Percentiles rank a stretch among this genome's conserved stretches.
phyloP scores from a whole-genome alignment of 2,888 invertebrate species.

The Eurytoma adleriae region DNA sequence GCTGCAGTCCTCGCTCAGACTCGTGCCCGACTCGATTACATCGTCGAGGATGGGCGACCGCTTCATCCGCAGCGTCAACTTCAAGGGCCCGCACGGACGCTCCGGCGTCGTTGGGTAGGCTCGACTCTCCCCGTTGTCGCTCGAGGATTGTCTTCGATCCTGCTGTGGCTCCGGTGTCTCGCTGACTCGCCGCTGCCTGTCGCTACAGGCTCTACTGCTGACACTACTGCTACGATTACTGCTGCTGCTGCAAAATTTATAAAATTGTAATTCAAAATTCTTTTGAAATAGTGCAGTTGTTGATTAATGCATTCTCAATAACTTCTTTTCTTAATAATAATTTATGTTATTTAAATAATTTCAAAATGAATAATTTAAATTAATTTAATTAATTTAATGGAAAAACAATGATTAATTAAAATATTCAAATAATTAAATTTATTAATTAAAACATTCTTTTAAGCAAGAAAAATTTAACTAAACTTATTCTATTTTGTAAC shows the following conservation, averaged over 20 bases:
- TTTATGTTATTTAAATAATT: background rate
- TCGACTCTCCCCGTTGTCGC: slow-evolving; percentile 61
- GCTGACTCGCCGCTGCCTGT: slow-evolving; percentile 7
- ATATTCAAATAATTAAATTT: background rate
- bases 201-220: slow-evolving; percentile 1
- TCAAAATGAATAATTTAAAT: too few relatives aligned
- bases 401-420: background rate
- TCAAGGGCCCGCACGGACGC: slow-evolving; percentile 80
- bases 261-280: too few relatives aligned
- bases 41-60: slow-evolving; percentile 91
- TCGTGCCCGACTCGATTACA: slow-evolving; percentile 87
- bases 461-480: too few relatives aligned
- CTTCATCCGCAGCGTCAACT: slow-evolving; percentile 90
- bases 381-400: too few relatives aligned
- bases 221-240: background rate
- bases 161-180: slow-evolving; percentile 60
- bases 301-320: too few relatives aligned
- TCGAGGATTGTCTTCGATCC: slow-evolving; percentile 58
- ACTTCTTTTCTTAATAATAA: background rate
- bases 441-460: background rate
- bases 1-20: slow-evolving; percentile 80
- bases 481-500: background rate
- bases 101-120: slow-evolving; percentile 79
- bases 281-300: too few relatives aligned
- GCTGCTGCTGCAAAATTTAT: background rate